Base-by-base conservation (phyloP, 1,140 invertebrate genomes). In the Pogonognathellus flavescens region DNA sequence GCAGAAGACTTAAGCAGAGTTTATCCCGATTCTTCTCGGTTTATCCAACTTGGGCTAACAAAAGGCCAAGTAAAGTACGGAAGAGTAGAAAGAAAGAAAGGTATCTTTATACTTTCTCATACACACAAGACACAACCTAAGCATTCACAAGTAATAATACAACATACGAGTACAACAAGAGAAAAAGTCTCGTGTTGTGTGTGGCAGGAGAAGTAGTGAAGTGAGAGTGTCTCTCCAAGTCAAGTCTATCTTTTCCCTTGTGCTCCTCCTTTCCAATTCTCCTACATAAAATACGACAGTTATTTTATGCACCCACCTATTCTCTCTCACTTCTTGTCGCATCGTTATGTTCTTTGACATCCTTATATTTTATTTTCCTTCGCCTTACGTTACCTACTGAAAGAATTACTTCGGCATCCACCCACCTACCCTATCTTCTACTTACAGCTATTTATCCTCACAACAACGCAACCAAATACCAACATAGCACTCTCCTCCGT, bases 251-350 rank as follows among this genome's bases (percentile, higher is more conserved):
- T 62, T 83, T 25, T 22, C 57, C 57, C 10, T 60, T 49, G 14
- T 31, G 49, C 82, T 83, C 82, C 82, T 83, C 82, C 82, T 83
- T 83, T 31, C 41, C 57, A 57, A 83, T 62, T 60, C 82, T 83
- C 82, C 49, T 59, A 83, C 82, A 83, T 83, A 62, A 66, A 83
- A 83, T 60, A 52, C 76, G 49, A 20, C 52, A 81, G 20, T 57
- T 81, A 83, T 83, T 83, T 83, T 83, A 83, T 83, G 82, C 82
- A 83, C 57, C 82, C 82, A 83, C 55, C 82, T 83, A 60, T 20
- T 62, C 55, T 50, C 55, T 50, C 60, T 66, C 55, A 22, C 20
- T 83, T 62, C 80, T 50, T 81, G 50, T 81, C 80, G 20, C 80
- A 53, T 81, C 80, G 20, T 55, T 55, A 81, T 57, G 80, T 57